phyloP scores from a whole-genome alignment of 2,797 vertebrate species.

The Salarias fasciatus region DNA sequence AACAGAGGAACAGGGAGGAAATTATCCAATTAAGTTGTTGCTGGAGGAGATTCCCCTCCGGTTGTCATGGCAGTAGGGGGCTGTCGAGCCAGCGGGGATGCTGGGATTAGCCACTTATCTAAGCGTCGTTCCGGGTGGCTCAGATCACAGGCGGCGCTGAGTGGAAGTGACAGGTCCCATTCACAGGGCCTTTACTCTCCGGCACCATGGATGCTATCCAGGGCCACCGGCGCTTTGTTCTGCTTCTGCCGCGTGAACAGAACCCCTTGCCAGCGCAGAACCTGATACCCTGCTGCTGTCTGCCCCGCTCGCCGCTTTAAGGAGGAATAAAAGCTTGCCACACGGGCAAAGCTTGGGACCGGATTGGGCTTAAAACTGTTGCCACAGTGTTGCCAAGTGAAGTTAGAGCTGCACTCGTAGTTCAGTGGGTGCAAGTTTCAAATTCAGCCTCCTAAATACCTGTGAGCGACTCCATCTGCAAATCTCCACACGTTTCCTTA shows the following conservation, averaged over 20 bases:
- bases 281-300: conserved; percentile 55
- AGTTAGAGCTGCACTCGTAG: conserved; percentile 49
- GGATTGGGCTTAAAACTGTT: conserved; percentile 52
- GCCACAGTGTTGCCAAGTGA: conserved; percentile 47
- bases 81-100: conserved; percentile 61
- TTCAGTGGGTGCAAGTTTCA: conserved; percentile 55
- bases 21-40: conserved; percentile 78
- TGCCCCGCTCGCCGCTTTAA: conserved; percentile 48
- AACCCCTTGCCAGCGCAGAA: conserved; percentile 63
- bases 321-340: conserved; percentile 56
- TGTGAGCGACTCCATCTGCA: conserved; percentile 32
- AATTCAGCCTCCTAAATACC: conserved; percentile 45
- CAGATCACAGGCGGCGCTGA: conserved; percentile 78
- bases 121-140: conserved; percentile 69
- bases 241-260: conserved; percentile 52
- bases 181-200: conserved; percentile 64
- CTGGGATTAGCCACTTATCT: conserved; percentile 77
- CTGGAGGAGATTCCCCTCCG: conserved; percentile 67
- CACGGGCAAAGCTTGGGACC: conserved; percentile 44
- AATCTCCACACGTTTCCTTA: too few species aligned
- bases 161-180: conserved; percentile 77
- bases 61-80: conserved; percentile 72
- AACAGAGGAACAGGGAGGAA: conserved; percentile 58
- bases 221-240: conserved; percentile 70
- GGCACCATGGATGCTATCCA: conserved; percentile 63